Base-by-base conservation (phyloP, 2,113 vertebrate species). In the Apteryx owenii region DNA sequence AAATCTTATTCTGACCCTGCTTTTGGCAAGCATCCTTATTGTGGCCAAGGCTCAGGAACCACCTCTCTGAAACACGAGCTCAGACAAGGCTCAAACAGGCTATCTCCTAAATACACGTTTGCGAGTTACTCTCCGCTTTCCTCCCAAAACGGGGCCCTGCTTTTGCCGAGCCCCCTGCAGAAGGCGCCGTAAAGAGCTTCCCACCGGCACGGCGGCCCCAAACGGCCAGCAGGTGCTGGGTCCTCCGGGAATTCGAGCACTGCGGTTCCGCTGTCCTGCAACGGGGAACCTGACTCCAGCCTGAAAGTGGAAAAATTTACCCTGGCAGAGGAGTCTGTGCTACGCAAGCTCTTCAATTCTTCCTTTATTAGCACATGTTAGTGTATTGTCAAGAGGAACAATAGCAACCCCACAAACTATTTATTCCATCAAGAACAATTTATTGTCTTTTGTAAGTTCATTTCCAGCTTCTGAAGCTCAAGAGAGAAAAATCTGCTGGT, bases 391-490 rank as follows among this genome's bases (percentile, higher is more conserved):
- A 89, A 93, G 90, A 96, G 85, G 82, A 97, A 97, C 94, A 97
- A 97, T 95, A 97, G 95, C 94, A 89, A 91, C 84, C 89, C 89
- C 92, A 91, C 93, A 94, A 97, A 96, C 82, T 98, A 97, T 96
- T 94, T 96, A 96, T 96, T 97, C 96, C 91, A 95, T 95, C 93
- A 95, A 93, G 90, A 93, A 90, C 96, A 95, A 96, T 97, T 96
- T 96, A 95, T 95, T 95, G 96, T 95, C 91, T 95, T 97, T 97
- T 96, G 90, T 95, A 94, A 92, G 90, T 76, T 97, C 7, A 22
- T 89, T 97, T 96, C 95, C 95, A 97, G 96, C 94, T 97, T 95
- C 95, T 96, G 90, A 97, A 91, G 94, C 94, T 97, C 93, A 90
- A 96, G 88, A 95, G 93, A 89, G 85, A 95, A 96, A 86, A 84